Percentiles rank a stretch among this genome's conserved stretches.
Evolutionary conservation across 2,113 vertebrate genomes (phyloP).

Genomic region (Grus americana): DNA sequence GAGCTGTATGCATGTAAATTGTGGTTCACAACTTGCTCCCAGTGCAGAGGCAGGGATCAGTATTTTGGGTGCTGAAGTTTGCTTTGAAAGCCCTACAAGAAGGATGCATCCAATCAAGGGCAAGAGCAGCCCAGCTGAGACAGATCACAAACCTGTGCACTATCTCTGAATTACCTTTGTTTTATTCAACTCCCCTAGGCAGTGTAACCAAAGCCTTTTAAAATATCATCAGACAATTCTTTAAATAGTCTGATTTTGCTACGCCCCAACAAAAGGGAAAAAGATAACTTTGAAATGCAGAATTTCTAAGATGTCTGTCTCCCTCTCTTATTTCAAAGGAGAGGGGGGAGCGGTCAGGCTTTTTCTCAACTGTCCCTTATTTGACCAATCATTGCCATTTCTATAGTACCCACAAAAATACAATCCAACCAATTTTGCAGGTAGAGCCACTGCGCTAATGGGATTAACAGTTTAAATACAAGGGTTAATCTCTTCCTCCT

Average conservation of each 20-base stretch:
- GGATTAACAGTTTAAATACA: background rate
- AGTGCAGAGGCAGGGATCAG: background rate
- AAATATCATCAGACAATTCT: conserved; percentile 31
- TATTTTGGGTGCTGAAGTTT: background rate
- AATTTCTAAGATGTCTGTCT: background rate
- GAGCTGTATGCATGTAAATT: background rate
- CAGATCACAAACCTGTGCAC: conserved; percentile 23
- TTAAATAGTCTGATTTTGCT: conserved; percentile 45
- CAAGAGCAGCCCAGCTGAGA: background rate
- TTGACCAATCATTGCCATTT: background rate
- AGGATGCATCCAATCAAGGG: background rate
- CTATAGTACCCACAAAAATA: background rate
- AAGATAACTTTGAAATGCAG: conserved; percentile 16
- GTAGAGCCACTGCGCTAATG: background rate
- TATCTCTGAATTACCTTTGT: conserved; percentile 40
- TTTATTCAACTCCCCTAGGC: conserved; percentile 38
- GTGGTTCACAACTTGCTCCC: background rate
- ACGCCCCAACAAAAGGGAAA: background rate
- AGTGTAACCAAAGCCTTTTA: conserved; percentile 42
- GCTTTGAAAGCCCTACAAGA: conserved; percentile 27
- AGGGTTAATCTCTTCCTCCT: background rate
- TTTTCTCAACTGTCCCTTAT: background rate
- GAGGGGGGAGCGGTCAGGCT: background rate
- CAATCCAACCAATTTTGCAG: background rate
- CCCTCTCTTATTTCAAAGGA: background rate